Evolutionary conservation across 2,797 vertebrate species (phyloP).

Genomic region (Lacerta bilineata): DNA sequence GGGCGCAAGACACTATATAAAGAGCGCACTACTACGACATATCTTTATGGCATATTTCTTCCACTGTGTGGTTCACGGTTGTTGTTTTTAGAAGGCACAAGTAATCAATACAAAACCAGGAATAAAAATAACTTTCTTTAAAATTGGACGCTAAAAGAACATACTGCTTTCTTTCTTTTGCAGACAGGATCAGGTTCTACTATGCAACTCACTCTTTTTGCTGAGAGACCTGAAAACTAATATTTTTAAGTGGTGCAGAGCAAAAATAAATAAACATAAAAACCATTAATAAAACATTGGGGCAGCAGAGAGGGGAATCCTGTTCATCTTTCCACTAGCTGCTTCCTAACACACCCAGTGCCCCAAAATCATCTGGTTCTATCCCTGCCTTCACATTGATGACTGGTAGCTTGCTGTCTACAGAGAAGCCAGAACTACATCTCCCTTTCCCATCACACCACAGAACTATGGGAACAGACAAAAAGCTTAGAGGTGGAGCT

Average conservation of each 20-base stretch:
- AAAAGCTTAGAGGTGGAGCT: background rate
- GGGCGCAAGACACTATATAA: slow-evolving; percentile 58
- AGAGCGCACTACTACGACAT: slow-evolving; percentile 53
- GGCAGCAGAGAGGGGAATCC: background rate
- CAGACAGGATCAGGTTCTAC: slow-evolving; percentile 66
- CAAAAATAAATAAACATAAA: slow-evolving; percentile 12
- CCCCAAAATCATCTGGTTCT: background rate
- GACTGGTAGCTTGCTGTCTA: background rate
- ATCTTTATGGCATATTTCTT: slow-evolving; percentile 67
- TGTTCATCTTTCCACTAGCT: slow-evolving; percentile 23
- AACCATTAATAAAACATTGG: slow-evolving; percentile 28
- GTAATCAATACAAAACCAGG: slow-evolving; percentile 78
- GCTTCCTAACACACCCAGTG: slow-evolving; percentile 30
- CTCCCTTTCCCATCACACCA: background rate
- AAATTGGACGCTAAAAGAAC: slow-evolving; percentile 75
- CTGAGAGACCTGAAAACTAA: slow-evolving; percentile 74
- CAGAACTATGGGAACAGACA: background rate
- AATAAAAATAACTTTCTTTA: slow-evolving; percentile 80
- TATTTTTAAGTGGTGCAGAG: slow-evolving; percentile 48
- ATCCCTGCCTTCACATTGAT: background rate
- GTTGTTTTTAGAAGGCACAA: slow-evolving; percentile 77
- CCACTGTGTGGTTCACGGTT: slow-evolving; percentile 75
- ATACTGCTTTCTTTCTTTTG: slow-evolving; percentile 72
- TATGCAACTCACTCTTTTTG: slow-evolving; percentile 66
- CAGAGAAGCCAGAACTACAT: background rate